Evolutionary conservation across 2,113 vertebrate genomes (phyloP).

Genomic region (Dipodomys stephensi): DNA sequence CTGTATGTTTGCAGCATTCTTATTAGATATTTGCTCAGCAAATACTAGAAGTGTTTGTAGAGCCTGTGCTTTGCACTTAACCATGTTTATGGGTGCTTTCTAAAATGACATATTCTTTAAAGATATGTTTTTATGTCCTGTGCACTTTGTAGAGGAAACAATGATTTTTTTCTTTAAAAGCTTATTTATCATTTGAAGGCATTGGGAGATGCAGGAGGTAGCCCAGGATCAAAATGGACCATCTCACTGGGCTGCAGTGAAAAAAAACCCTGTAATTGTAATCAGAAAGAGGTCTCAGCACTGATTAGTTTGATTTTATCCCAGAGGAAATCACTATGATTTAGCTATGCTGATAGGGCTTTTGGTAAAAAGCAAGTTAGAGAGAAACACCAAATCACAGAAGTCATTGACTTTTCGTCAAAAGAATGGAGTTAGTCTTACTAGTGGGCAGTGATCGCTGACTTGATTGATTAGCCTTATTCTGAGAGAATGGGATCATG

Average conservation of each 20-base stretch:
- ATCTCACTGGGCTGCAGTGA: background rate
- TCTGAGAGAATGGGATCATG: background rate
- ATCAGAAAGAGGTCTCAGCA: constrained; percentile 50
- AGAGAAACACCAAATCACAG: background rate
- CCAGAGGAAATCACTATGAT: constrained; percentile 49
- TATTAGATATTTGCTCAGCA: constrained; percentile 21
- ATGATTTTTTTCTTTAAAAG: constrained; percentile 37
- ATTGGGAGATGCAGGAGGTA: background rate
- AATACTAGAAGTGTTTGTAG: background rate
- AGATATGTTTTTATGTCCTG: constrained; percentile 43
- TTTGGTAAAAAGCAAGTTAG: constrained; percentile 33
- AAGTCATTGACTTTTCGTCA: constrained; percentile 6
- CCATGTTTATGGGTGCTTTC: constrained; percentile 57
- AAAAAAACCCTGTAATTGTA: constrained; percentile 3
- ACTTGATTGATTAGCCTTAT: background rate
- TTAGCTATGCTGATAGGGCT: constrained; percentile 48
- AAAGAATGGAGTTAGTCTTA: background rate
- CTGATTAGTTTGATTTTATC: constrained; percentile 56
- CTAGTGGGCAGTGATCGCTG: background rate
- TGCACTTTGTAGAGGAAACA: constrained; percentile 11
- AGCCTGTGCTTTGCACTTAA: constrained; percentile 26
- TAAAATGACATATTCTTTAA: constrained; percentile 30
- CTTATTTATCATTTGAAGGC: constrained; percentile 27
- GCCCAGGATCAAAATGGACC: constrained; percentile 22
- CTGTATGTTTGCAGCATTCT: background rate